Base-by-base conservation (phyloP, 23 tunicate genomes). In the Halocynthia aurantium region DNA sequence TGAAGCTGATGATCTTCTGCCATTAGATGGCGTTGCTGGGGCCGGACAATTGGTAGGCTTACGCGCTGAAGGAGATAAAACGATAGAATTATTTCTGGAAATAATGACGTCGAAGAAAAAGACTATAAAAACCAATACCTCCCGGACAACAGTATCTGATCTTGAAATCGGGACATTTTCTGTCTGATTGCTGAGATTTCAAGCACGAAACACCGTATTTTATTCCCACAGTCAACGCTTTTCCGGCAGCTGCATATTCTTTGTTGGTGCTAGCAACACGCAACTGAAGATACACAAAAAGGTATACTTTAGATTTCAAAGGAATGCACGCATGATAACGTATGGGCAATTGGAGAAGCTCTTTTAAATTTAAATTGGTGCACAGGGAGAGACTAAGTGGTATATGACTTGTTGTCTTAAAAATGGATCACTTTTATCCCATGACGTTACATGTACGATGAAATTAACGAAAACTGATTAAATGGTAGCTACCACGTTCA, bases 131-230 rank as follows among this genome's bases (percentile, higher is more conserved):
- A 67, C 2, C 18, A 15, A 58, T n/a, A 58, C 17, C 17, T 15
- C 64, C 17, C 9, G 78, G 78, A 49, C 78, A 74, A 54, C 78
- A 74, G 40, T 74, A 74, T 12, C 78, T 40, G 31, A 74, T 64
- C 31, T 74, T 74, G 78, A 74, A 74, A 54, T 74, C 78, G 13
- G 71, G 9, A 18, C 78, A 74, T 54, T 54, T 53, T 7, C 71
- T 10, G 21, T 22, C 50, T 8, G 10, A 21, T 56, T 74, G 78
- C 55, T 18, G 20, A 10, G 40, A 0, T 19, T 54, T 53, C 10
- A 74, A 10, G 31, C 78, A 74, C 12, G 63, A 18, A 17, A 74
- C 5, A 6, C 78, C 78, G 10, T 54, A 74, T 6, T 10, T 54
- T n/a, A 22, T 10, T 8, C 78, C 78, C 11, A 74, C 62, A 15